phyloP scores from a whole-genome alignment of 2,113 vertebrate genomes.

The Trogon surrucura region DNA sequence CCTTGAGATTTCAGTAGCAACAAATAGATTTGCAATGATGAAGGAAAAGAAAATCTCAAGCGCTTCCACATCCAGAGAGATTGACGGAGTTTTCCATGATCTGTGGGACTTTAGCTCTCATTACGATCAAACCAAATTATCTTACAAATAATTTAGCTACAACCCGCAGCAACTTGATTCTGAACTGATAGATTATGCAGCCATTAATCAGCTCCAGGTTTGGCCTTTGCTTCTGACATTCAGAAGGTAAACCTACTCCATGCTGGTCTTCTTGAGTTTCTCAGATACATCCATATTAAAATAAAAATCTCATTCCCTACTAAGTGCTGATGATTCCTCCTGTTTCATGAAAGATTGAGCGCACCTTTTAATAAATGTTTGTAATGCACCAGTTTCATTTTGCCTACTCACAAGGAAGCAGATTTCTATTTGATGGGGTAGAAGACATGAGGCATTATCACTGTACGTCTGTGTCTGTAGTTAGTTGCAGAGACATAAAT shows the following conservation, averaged over 20 bases:
- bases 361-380: constrained; percentile 55
- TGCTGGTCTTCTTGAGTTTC: neutral
- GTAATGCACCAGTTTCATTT: constrained; percentile 31
- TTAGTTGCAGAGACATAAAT: constrained; percentile 47
- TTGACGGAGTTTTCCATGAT: constrained; percentile 18
- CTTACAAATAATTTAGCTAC: constrained; percentile 51
- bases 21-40: neutral
- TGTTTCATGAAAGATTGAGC: neutral
- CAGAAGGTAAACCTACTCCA: constrained; percentile 17
- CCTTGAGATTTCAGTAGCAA: neutral
- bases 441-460: neutral
- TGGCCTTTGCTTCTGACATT: constrained; percentile 47
- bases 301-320: neutral
- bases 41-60: neutral
- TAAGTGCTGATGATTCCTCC: constrained; percentile 10
- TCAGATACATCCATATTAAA: neutral
- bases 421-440: constrained; percentile 39
- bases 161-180: neutral
- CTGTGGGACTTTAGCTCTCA: constrained; percentile 10
- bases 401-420: constrained; percentile 13
- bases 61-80: constrained; percentile 25
- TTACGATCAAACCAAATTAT: constrained; percentile 59
- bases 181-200: constrained; percentile 37
- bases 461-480: neutral
- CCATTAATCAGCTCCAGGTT: constrained; percentile 42